Evolutionary conservation across 2,797 vertebrate species (phyloP).

Genomic region (Propithecus deckenii): DNA sequence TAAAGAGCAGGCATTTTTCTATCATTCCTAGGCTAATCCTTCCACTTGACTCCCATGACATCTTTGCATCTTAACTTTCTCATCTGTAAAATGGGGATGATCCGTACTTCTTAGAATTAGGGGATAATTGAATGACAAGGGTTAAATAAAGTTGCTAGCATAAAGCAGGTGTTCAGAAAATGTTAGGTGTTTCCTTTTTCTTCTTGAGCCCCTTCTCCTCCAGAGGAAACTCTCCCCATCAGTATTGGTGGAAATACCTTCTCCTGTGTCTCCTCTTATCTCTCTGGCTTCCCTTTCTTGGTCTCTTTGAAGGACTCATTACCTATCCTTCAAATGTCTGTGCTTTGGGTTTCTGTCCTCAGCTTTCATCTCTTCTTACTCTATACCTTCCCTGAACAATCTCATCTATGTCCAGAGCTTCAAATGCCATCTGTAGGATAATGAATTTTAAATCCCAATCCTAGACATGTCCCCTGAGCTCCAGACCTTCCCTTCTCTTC

Average conservation of each 20-base stretch:
- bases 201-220: background rate
- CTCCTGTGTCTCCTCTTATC: background rate
- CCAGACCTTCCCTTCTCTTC: background rate
- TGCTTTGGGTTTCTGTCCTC: background rate
- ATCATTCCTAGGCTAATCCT: background rate
- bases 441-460: slow-evolving; percentile 1
- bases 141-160: background rate
- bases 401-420: background rate
- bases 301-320: background rate
- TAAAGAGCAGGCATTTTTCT: background rate
- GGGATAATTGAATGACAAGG: background rate
- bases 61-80: background rate
- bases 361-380: background rate
- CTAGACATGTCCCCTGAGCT: background rate
- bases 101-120: background rate
- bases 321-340: background rate
- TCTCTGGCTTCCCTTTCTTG: background rate
- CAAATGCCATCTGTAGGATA: background rate
- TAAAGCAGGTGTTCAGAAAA: background rate
- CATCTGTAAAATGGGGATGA: background rate
- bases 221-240: background rate
- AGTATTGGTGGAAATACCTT: background rate
- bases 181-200: background rate
- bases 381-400: background rate
- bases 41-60: background rate